A percentile compares a stretch with the other conserved stretches of the same genome.
phyloP scores from a whole-genome alignment of 1,140 invertebrate species.

The Aphidius ervi region DNA sequence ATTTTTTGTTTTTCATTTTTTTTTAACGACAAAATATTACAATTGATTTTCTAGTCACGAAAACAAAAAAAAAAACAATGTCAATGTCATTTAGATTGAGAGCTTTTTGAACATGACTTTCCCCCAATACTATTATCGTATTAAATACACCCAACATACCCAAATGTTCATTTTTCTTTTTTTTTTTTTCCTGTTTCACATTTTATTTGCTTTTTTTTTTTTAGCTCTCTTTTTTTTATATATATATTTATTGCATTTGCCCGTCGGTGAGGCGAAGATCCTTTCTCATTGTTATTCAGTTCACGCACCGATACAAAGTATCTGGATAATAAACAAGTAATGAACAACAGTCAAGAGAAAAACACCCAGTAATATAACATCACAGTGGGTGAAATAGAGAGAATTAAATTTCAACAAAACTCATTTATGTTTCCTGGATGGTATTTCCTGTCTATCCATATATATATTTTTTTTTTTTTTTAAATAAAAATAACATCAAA shows the following conservation, averaged over 20 bases:
- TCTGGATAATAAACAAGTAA: conserved; percentile 6
- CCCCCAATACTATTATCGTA: not conserved
- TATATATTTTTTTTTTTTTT: not conserved
- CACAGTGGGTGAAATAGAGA: no score
- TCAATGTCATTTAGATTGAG: not conserved
- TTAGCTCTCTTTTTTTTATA: conserved; percentile 1
- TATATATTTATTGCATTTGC: conserved; percentile 9
- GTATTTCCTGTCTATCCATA: conserved; percentile 2
- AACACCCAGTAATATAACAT: conserved; percentile 10
- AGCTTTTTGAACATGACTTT: not conserved
- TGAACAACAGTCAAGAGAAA: conserved; percentile 8
- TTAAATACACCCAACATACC: not conserved
- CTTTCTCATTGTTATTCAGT: conserved; percentile 23
- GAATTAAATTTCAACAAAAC: not conserved
- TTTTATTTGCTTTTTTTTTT: not conserved
- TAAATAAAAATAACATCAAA: not conserved
- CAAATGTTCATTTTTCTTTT: not conserved
- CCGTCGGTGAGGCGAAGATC: conserved; percentile 17
- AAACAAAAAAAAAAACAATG: no score
- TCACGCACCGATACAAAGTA: conserved; percentile 7
- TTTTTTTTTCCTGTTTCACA: not conserved
- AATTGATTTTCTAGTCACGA: conserved; percentile 4
- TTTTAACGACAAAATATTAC: no score
- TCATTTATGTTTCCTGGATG: conserved; percentile 14
- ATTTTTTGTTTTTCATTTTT: no score